Evolutionary conservation across 1,140 invertebrate species (phyloP), one percentile per base, ranked within the genome.

Genomic region (Antheraea pernyi): DNA sequence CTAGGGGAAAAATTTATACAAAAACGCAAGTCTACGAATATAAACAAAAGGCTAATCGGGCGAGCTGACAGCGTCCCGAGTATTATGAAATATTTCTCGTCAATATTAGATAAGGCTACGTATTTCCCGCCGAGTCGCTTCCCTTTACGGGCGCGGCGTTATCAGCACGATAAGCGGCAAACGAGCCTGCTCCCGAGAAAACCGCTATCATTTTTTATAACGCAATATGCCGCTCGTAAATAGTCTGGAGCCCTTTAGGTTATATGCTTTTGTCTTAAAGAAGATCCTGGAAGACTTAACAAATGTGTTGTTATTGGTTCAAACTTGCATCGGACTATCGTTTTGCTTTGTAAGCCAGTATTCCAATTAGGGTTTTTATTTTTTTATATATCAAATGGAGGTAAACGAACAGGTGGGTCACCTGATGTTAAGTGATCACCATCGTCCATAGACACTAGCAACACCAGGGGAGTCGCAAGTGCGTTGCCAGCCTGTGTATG

Each of bases 161-260:
- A 80, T 82, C 78, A 78, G 70, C 67, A 73, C 70, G 78, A 80
- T 80, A 80, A 80, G 72, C 72, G 59, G 76, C 72, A 80, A 80
- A 80, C 76, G 78, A 78, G 76, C 67, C 72, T 75, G 76, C 73
- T 76, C 71, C 71, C 73, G 74, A 74, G 78, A 74, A 82, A 77
- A 76, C 77, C 77, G 80, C 77, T 73, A 77, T 78, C 75, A 79
- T 80, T 80, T 80, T 81, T 82, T 82, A 82, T 82, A 78, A 78
- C 80, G 80, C 78, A 80, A 80, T 82, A 82, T 80, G 80, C 77
- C 72, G 72, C 67, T 77, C 78, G 75, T 82, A 82, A 79, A 82
- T 80, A 76, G 71, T 71, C 69, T 62, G 70, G 70, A 72, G 72
- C 61, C 72, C 69, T 73, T 77, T 69, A 77, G 71, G 73, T 79